Evolutionary conservation across 2,888 invertebrate species (phyloP).

Genomic region (Chrysotoxum bicinctum): DNA sequence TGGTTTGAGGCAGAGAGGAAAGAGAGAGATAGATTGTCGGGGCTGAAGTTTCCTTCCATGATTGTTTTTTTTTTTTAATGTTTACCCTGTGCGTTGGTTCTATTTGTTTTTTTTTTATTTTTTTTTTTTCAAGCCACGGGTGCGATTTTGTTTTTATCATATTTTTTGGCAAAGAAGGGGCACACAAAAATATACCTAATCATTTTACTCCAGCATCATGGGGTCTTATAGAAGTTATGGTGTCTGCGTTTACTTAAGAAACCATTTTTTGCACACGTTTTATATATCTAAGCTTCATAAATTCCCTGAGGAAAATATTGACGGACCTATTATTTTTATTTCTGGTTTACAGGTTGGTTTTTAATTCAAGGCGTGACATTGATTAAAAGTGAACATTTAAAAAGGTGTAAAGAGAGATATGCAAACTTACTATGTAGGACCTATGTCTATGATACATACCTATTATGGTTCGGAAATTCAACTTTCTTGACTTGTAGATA

Average conservation of each 20-base stretch:
- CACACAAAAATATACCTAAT: conserved; percentile 34
- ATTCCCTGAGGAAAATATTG: conserved; percentile 52
- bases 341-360: conserved; percentile 36
- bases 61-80: conserved; percentile 37
- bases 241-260: conserved; percentile 37
- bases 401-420: neutral
- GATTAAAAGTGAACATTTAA: conserved; percentile 56
- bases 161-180: conserved; percentile 5
- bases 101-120: conserved; percentile 57
- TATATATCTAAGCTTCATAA: conserved; percentile 18
- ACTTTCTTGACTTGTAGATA: too few relatives aligned
- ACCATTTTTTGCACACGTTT: conserved; percentile 30
- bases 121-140: conserved; percentile 47
- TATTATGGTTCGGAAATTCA: too few relatives aligned
- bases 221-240: conserved; percentile 41
- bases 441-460: too few relatives aligned
- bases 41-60: conserved; percentile 41
- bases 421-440: too few relatives aligned
- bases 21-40: conserved; percentile 44
- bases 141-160: conserved; percentile 50
- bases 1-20: conserved; percentile 40
- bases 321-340: conserved; percentile 30
- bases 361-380: conserved; percentile 69
- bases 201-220: conserved; percentile 42
- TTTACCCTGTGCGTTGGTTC: conserved; percentile 57